These are phyloP conservation scores for Philonicus albiceps DNA, from an alignment of 2,888 invertebrate genomes.

Conservation along the genomic window DNA sequence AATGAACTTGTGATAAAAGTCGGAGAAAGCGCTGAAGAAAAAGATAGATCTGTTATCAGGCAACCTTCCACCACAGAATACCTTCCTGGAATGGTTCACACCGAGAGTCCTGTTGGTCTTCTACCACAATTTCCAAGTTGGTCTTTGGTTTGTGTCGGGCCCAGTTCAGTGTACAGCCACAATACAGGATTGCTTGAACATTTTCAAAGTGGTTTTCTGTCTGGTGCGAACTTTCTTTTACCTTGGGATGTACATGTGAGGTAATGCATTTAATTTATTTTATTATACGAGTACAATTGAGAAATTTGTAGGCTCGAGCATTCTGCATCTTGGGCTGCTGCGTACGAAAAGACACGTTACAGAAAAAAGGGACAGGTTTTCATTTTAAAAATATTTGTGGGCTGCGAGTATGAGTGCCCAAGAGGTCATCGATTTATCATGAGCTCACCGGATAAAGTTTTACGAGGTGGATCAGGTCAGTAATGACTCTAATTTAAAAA, in stretches of 20 bases:
- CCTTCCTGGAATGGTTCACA: constrained; percentile 89
- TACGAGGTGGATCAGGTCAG: constrained; percentile 73
- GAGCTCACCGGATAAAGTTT: constrained; percentile 82
- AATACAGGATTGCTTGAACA: constrained; percentile 83
- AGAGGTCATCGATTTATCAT: constrained; percentile 97
- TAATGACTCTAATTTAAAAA: neutral
- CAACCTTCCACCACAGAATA: constrained; percentile 89
- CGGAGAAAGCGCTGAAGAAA: constrained; percentile 50
- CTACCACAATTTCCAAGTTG: constrained; percentile 90
- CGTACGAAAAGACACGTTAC: constrained; percentile 58
- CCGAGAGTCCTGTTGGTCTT: constrained; percentile 75
- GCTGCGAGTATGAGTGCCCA: constrained; percentile 96
- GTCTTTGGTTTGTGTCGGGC: constrained; percentile 89
- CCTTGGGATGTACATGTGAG: constrained; percentile 90
- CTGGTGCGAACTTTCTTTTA: constrained; percentile 87
- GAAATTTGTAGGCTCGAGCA: constrained; percentile 53
- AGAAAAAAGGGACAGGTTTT: constrained; percentile 63
- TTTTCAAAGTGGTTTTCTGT: constrained; percentile 87
- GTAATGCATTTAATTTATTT: constrained; percentile 1
- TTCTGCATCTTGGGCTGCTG: constrained; percentile 54
- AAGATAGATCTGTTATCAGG: constrained; percentile 69
- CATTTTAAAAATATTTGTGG: constrained; percentile 90
- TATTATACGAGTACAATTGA: neutral
- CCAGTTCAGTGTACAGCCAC: constrained; percentile 90
- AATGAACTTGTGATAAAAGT: constrained; percentile 59